Evolutionary conservation across 2,888 invertebrate genomes (phyloP), one percentile per base, ranked within the genome.

Genomic region (Drosophila macrospina): DNA sequence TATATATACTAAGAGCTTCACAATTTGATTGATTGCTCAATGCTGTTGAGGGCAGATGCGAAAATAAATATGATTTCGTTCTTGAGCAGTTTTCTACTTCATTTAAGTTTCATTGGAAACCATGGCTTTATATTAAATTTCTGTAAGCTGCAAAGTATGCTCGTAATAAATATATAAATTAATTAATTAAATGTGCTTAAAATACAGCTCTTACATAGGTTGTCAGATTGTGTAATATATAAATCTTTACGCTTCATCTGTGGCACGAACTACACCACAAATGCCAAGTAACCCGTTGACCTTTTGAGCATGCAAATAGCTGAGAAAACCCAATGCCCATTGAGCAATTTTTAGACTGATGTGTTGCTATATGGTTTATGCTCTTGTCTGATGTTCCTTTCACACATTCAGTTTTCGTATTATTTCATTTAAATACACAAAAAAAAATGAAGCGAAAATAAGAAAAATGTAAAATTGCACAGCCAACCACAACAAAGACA

Each of bases 401-500:
- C 7, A 4, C 5, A 34, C 41, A 34, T 48, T 54, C 44, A 11
- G 48, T 55, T 60, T 60, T 51, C 59, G 20, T 47, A 63, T 55
- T 52, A 34, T 51, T 57, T 13, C 15, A 20, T 10, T 47, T 47
- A 32, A 39, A 15, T 47, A 32, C 34, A 15, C 6, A 15, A n/a
- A 13, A 20, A 20, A 20, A 20, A 20, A 20, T 20, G 20, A 2
- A 20, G 20, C 20, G 3, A 20, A 20, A 20, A 13, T n/a, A 4
- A 26, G 6, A 26, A 26, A 26, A 26, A 15, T 8, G 2, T 26
- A 24, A 54, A 56, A 60, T 67, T 71, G 56, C 55, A 71, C 50
- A 52, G 59, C 39, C 42, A 76, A 76, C 76, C 76, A 71, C 76
- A 74, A 76, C 74, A 74, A 74, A 74, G 76, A 13, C 52, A 15